A percentile compares a stretch with the other conserved stretches of the same genome.
Conservation (phyloP, 2,113 vertebrate genomes). For the Leptodactylus fuscus region DNA sequence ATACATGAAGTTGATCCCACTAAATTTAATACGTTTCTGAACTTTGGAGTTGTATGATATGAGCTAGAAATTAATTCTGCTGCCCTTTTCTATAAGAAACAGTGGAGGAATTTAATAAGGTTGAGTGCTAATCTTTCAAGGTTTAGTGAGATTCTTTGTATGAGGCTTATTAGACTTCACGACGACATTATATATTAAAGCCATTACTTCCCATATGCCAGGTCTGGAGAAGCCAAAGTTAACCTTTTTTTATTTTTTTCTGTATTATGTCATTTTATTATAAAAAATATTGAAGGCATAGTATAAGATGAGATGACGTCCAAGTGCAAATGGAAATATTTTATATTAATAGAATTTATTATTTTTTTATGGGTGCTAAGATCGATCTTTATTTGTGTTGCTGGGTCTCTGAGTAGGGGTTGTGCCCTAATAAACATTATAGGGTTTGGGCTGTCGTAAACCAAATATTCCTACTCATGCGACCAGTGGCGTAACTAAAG, state of each 20-base stretch:
- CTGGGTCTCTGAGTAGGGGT: too few species aligned
- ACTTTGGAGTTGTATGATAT: background rate
- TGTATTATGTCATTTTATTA: slow-evolving; percentile 3
- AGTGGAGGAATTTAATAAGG: background rate
- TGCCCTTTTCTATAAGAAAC: slow-evolving; percentile 7
- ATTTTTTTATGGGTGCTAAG: too few species aligned
- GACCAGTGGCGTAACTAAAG: too few species aligned
- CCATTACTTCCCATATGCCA: background rate
- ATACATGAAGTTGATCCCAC: background rate
- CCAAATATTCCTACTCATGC: too few species aligned
- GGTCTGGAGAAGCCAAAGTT: background rate
- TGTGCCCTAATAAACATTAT: too few species aligned
- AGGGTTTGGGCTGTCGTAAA: too few species aligned
- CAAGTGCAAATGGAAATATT: too few species aligned
- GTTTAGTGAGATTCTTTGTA: slow-evolving; percentile 16
- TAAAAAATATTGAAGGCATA: background rate
- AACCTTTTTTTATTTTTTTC: too few species aligned
- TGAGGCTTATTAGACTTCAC: slow-evolving; percentile 5
- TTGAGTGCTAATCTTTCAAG: background rate
- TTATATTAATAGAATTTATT: too few species aligned
- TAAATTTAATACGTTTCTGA: slow-evolving; percentile 6
- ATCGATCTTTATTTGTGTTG: too few species aligned
- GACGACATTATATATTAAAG: slow-evolving; percentile 7
- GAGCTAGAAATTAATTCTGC: background rate
- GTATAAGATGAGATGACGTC: background rate